Base-by-base conservation (phyloP, 2,797 vertebrate species). In the Artibeus jamaicensis region DNA sequence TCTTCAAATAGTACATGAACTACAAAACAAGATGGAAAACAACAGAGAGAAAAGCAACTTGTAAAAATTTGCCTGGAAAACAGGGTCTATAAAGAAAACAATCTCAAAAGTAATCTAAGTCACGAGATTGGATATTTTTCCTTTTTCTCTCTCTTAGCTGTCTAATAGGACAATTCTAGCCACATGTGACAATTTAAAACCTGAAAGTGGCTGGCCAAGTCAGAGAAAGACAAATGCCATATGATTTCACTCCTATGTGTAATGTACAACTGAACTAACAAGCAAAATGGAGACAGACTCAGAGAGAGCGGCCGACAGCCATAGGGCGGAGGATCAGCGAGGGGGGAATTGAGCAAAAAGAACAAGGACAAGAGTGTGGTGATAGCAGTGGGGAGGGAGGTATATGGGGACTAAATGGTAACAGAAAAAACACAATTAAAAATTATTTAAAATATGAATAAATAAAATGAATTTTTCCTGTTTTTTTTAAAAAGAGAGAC, bases 1-100 rank as follows among this genome's bases (percentile, higher is more conserved):
- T 98, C 96, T 99, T 99, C 98, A 99, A 59, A 97, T 99, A 99
- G 95, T 98, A 99, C 99, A 99, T 99, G 86, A 99, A 95, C 99
- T 99, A 79, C 76, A 82, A 97, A 97, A 12, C 21, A 83, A 50
- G 22, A 12, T 3, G 22, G 7, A 57, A 18, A 87, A 79, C 70
- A 93, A 44, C 14, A 46, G 22, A 15, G 8, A 22, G 10, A 18
- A n/a, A 82, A 87, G 3, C 12, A 88, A 83, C 73, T 44, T 86
- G 11, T 79, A 42, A 86, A 48, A 90, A 26, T 79, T 32, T 74
- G 22, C 16, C 53, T 76, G 74, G 32, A 57, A 87, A 79, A 85
- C 6, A 82, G 12, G 2, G 2, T 74, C 71, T 48, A 79, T 34
- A 57, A 87, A 70, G 50, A 77, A 82, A 88, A 83, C 37, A 88